phyloP scores from a whole-genome alignment of 2,888 invertebrate species.

The Pterobdella sp. region DNA sequence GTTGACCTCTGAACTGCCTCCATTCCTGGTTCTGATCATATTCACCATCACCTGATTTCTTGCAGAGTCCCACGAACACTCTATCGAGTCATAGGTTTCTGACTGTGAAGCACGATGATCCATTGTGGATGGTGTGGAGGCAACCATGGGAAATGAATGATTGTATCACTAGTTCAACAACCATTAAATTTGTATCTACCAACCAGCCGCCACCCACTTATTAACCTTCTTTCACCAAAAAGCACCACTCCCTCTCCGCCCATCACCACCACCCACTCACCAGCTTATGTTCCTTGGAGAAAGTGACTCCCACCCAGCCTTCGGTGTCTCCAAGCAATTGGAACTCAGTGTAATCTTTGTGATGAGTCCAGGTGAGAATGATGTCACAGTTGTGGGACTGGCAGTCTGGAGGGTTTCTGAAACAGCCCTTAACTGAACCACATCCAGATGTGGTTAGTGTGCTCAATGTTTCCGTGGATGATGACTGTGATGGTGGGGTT shows the following conservation, averaged over 20 bases:
- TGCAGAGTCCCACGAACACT: constrained; percentile 44
- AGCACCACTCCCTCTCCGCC: background rate
- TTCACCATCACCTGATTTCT: constrained; percentile 39
- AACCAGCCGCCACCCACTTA: background rate
- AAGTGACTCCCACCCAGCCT: constrained; percentile 46
- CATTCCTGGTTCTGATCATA: constrained; percentile 43
- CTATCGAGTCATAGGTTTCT: constrained; percentile 52
- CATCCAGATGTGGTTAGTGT: constrained; percentile 43
- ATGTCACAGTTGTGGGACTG: constrained; percentile 45
- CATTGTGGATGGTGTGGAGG: too few species aligned
- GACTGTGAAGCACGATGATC: constrained; percentile 34
- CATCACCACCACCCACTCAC: constrained; percentile 37
- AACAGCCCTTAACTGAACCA: constrained; percentile 47
- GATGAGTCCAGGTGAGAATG: constrained; percentile 45
- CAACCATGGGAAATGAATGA: too few species aligned
- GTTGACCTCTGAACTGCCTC: constrained; percentile 35
- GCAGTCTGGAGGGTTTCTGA: constrained; percentile 47
- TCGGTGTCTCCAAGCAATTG: constrained; percentile 45
- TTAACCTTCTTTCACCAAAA: background rate
- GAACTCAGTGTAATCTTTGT: constrained; percentile 36
- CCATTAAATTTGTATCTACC: background rate
- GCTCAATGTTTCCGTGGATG: constrained; percentile 29
- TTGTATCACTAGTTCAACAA: too few species aligned
- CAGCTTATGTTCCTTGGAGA: constrained; percentile 48
- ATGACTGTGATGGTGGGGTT: background rate